These are phyloP conservation scores for Sarcophilus harrisii DNA, from an alignment of 2,797 vertebrate species.

Conservation along the genomic window DNA sequence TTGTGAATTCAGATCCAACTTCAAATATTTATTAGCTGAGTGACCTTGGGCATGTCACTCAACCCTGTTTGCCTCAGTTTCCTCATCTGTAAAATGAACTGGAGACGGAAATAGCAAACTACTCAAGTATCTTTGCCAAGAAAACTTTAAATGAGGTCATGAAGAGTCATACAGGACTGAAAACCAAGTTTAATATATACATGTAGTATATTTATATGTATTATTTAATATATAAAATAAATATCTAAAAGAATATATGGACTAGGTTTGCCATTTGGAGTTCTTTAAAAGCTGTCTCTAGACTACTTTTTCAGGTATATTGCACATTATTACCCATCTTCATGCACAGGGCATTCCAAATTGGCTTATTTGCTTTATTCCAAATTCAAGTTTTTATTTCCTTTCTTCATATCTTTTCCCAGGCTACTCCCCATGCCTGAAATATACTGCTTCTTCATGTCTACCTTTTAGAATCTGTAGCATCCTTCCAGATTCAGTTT, in stretches of 20 bases:
- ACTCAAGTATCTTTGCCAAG: background rate
- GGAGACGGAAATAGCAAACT: background rate
- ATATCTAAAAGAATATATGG: background rate
- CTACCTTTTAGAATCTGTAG: background rate
- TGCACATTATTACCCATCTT: background rate
- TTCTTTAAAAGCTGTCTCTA: background rate
- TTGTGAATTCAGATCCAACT: background rate
- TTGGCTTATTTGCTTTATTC: background rate
- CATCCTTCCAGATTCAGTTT: background rate
- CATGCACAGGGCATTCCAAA: background rate
- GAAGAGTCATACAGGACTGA: background rate
- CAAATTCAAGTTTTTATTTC: background rate
- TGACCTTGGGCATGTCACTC: background rate
- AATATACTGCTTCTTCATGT: background rate
- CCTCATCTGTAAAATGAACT: background rate
- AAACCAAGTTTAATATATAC: background rate
- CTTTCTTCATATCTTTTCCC: background rate
- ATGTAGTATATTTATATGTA: background rate
- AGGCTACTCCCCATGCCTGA: background rate
- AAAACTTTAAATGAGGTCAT: background rate
- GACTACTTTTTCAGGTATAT: background rate
- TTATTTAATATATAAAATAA: background rate
- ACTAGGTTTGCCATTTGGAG: background rate
- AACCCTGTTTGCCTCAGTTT: background rate
- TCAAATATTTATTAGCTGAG: background rate